phyloP scores from a whole-genome alignment of 2,888 invertebrate species.

The Mamestra brassicae region DNA sequence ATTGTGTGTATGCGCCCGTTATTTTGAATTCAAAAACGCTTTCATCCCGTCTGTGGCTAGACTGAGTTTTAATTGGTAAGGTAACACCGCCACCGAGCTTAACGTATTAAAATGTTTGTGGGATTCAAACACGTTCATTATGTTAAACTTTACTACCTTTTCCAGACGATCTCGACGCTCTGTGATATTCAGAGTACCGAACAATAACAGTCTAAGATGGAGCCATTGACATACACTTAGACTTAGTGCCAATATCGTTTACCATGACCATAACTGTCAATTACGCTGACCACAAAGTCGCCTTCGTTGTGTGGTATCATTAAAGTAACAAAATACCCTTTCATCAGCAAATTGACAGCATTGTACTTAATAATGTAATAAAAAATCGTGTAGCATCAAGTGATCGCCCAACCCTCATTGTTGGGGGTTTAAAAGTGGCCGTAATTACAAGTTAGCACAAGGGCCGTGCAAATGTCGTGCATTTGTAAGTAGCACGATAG shows the following conservation, averaged over 20 bases:
- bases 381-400: no score
- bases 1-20: slow-evolving; percentile 35
- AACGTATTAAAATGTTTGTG: slow-evolving; percentile 2
- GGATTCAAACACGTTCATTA: slow-evolving; percentile 3
- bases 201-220: slow-evolving; percentile 7
- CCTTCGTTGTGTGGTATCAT: background rate
- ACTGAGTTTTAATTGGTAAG: slow-evolving; percentile 45
- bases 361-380: background rate
- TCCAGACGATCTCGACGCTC: background rate
- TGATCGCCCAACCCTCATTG: slow-evolving; percentile 25
- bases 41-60: slow-evolving; percentile 16
- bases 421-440: slow-evolving; percentile 26
- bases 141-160: background rate
- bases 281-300: background rate
- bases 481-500: slow-evolving; percentile 35
- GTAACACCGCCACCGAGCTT: slow-evolving; percentile 6
- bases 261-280: background rate
- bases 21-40: slow-evolving; percentile 27
- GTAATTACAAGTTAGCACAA: slow-evolving; percentile 43
- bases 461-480: slow-evolving; percentile 31
- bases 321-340: background rate
- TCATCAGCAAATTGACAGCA: slow-evolving; percentile 10
- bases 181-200: slow-evolving; percentile 3
- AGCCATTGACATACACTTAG: slow-evolving; percentile 8
- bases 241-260: slow-evolving; percentile 1